Evolutionary conservation across 2,888 invertebrate species (phyloP), one percentile per base, ranked within the genome.

Genomic region (Nemotelus pantherinus): DNA sequence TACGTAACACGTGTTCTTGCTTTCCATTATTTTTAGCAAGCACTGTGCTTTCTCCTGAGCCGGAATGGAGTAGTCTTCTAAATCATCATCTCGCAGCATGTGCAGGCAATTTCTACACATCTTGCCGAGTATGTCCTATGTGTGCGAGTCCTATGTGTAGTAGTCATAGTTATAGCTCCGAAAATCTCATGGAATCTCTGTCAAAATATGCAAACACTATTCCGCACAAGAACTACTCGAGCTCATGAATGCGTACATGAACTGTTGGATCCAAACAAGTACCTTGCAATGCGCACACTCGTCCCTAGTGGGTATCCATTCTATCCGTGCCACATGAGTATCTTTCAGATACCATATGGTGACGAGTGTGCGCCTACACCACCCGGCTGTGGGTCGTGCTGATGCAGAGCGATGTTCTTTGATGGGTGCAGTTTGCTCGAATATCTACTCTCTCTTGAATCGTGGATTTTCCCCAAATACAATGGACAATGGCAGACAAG

Each of bases 401-500:
- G 25, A 25, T 25, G 25, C 25, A 25, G 25, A 48, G 67, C 48
- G 7, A 6, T 50, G 67, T 47, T 3, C 41, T 63, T 63, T 67
- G 48, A 47, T 50, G 67, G 39, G 43, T 39, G 43, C 43, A 63
- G 41, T 43, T 63, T 63, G 41, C 43, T 63, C 63, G 63, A 43
- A 7, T 7, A 43, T 5, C 39, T 43, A 25, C 63, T 41, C 63
- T 7, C 41, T 25, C 63, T 63, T 7, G 41, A 43, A 41, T 39
- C 5, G 4, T 39, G 5, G 5, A 4, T 7, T 5, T 63, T 25
- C 67, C 39, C 48, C 67, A 48, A n/a, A 39, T 57, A 25, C 67
- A 47, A 4, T 55, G 25, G 25, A 7, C n/a, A 53, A 55, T 55
- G 48, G 60, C 50, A 63, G 74, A 74, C 74, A 74, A 74, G 63